These are phyloP conservation scores for Pterocles orientalis DNA, from an alignment of 2,113 vertebrate genomes.

Conservation along the genomic window DNA sequence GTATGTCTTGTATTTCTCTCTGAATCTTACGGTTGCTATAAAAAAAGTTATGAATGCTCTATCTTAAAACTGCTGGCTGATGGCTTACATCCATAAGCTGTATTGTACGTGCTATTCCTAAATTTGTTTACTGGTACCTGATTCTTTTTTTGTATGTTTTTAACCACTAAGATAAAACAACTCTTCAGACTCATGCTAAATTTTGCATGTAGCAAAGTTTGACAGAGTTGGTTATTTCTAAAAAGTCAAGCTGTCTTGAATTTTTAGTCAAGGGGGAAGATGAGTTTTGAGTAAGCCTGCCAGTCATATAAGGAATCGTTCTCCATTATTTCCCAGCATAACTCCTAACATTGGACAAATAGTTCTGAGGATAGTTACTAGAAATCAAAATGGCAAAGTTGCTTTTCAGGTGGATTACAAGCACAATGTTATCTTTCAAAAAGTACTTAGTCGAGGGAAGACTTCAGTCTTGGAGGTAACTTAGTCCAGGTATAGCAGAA, in stretches of 20 bases:
- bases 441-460: not conserved
- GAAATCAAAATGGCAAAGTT: not conserved
- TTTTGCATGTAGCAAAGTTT: not conserved
- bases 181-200: not conserved
- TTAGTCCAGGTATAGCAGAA: not conserved
- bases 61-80: not conserved
- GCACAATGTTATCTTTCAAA: not conserved
- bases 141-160: not conserved
- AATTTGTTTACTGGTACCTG: not conserved
- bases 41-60: not conserved
- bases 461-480: not conserved
- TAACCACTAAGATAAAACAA: not conserved
- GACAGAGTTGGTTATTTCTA: not conserved
- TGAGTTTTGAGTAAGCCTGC: not conserved
- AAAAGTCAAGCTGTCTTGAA: not conserved
- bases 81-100: not conserved
- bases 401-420: not conserved
- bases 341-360: not conserved
- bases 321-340: not conserved
- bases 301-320: not conserved
- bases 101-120: not conserved
- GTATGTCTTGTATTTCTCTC: not conserved
- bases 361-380: not conserved
- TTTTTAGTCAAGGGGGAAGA: not conserved
- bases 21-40: not conserved